Base-by-base conservation (phyloP, 2,797 vertebrate species). In the Poliocrania exsul region DNA sequence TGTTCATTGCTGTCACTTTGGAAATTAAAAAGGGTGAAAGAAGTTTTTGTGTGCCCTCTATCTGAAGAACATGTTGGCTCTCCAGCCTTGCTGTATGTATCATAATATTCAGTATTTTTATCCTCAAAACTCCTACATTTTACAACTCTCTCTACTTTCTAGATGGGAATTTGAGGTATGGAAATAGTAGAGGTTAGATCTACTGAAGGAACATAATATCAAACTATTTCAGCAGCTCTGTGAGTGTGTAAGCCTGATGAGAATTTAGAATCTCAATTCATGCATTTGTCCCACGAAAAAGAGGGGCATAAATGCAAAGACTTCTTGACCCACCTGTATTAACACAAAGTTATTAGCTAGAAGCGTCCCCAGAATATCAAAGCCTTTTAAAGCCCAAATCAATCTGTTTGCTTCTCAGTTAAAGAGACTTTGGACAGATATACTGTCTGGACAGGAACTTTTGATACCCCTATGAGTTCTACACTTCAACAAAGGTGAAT, bases 1-100 rank as follows among this genome's bases (percentile, higher is more conserved):
- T 82, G 56, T 85, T 81, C 89, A 87, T 35, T 70, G 60, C 53
- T 89, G 79, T 89, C 81, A 85, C 78, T 91, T 93, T 85, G 64
- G 64, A 92, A 93, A 93, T 56, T 38, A 94, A 18, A 71, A 91
- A 85, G 33, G 33, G 7, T 77, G 73, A 66, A 86, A 86, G 92
- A 87, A 60, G 18, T 28, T 65, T 90, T 62, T 82, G 18, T 62
- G 40, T 53, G 12, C 16, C 47, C 86, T 83, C 53, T 53, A 3
- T 46, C 61, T 87, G 71, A 85, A 82, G 15, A n/a, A 67, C 12
- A 6, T 53, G n/a, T 16, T 67, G 19, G 16, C 53, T 80, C 37
- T 44, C 29, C 72, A 60, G 18, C 14, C 53, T 54, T 80, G 31
- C 46, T 78, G 44, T 42, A 42, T 29, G 5, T 44, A 25, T 33